Conservation (phyloP, 2,113 vertebrate genomes). For the Megaptera novaeangliae region DNA sequence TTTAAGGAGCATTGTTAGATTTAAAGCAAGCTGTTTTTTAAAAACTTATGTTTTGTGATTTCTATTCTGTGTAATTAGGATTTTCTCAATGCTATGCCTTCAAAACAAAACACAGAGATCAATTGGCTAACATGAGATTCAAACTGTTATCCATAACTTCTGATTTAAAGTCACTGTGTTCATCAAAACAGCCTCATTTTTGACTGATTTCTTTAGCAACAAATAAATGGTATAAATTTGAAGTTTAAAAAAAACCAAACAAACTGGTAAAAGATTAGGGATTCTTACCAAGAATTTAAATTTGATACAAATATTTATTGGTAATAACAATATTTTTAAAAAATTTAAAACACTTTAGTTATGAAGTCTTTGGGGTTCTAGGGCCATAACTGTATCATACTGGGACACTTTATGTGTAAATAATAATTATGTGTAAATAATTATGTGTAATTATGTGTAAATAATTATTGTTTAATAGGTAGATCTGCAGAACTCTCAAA, state of each 20-base stretch:
- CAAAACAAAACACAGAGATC: not conserved
- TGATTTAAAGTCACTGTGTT: not conserved
- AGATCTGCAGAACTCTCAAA: not conserved
- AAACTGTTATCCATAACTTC: not conserved
- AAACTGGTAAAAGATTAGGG: not conserved
- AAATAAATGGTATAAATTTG: not conserved
- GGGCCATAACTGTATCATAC: not conserved
- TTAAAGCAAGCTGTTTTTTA: not conserved
- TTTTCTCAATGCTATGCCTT: not conserved
- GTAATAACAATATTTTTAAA: not conserved
- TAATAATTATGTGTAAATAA: not conserved
- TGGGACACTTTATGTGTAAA: not conserved
- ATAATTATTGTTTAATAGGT: not conserved
- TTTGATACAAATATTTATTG: not conserved
- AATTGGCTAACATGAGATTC: not conserved
- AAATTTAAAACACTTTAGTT: not conserved
- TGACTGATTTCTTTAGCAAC: not conserved
- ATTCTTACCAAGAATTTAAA: slow-evolving; percentile 11
- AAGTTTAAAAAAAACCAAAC: not conserved
- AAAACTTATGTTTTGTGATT: not conserved
- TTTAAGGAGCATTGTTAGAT: not conserved
- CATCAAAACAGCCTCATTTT: not conserved
- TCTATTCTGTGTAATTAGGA: not conserved
- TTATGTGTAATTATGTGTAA: not conserved
- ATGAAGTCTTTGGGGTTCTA: not conserved